phyloP scores from a whole-genome alignment of 2,888 invertebrate species.

The Pherbina coryleti region DNA sequence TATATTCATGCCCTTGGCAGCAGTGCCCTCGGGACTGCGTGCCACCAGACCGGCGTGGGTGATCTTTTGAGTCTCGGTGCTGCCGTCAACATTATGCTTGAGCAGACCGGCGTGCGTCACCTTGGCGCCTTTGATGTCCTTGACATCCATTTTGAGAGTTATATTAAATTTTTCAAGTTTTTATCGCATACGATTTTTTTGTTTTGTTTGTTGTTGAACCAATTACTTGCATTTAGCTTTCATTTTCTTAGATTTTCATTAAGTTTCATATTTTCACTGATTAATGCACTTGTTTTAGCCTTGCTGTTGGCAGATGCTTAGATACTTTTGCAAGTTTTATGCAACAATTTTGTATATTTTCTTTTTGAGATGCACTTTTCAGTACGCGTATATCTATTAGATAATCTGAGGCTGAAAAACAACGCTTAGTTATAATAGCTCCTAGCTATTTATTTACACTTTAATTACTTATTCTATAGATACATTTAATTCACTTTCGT shows the following conservation, averaged over 20 bases:
- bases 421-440: too few species aligned
- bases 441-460: too few species aligned
- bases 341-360: too few species aligned
- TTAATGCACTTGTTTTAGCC: background rate
- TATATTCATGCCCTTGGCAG: conserved; percentile 94
- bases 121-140: conserved; percentile 71
- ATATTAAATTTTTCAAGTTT: background rate
- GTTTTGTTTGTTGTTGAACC: conserved; percentile 28
- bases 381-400: too few species aligned
- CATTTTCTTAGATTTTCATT: background rate
- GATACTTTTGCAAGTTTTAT: background rate
- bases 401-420: too few species aligned
- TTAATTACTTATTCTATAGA: too few species aligned
- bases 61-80: conserved; percentile 73
- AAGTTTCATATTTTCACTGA: background rate
- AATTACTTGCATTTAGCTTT: background rate
- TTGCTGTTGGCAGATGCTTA: background rate
- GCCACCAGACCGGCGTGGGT: conserved; percentile 87
- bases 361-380: too few species aligned
- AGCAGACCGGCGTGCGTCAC: conserved; percentile 74
- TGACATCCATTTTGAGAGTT: conserved; percentile 65
- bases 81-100: conserved; percentile 74
- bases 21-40: conserved; percentile 92
- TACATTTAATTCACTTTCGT: conserved; percentile 39
- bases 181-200: conserved; percentile 36